Evolutionary conservation across 2,797 vertebrate species (phyloP).

Genomic region (Capromys pilorides): DNA sequence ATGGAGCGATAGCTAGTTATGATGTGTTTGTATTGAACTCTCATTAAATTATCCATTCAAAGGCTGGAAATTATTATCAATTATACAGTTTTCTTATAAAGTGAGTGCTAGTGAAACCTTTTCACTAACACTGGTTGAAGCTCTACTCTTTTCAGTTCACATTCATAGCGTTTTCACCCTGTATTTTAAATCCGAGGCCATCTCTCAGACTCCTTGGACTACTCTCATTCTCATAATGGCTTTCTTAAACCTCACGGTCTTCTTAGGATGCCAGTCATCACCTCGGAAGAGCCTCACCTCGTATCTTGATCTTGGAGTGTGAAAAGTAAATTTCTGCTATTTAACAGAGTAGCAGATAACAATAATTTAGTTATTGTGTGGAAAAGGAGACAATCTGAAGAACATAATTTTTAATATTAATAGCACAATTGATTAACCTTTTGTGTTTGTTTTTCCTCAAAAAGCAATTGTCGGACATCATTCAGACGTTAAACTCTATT

Average conservation of each 20-base stretch:
- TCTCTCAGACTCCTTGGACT: background rate
- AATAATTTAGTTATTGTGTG: background rate
- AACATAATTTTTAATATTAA: background rate
- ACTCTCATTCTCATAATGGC: background rate
- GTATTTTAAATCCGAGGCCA: background rate
- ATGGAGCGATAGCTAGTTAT: background rate
- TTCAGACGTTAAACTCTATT: background rate
- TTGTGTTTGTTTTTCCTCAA: background rate
- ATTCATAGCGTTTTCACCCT: background rate
- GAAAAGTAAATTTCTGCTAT: background rate
- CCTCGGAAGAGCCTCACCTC: background rate
- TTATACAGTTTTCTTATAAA: background rate
- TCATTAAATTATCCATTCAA: constrained; percentile 6
- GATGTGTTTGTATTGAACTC: constrained; percentile 12
- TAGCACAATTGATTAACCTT: background rate
- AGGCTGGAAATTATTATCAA: background rate
- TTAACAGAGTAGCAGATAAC: too few species aligned
- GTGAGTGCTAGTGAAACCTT: background rate
- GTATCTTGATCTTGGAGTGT: background rate
- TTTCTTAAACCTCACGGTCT: background rate
- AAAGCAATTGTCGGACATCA: background rate
- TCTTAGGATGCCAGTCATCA: background rate
- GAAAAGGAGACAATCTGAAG: background rate
- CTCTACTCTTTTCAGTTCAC: background rate
- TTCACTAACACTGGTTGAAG: background rate